Percentiles rank a stretch among this genome's conserved stretches.
Conservation (phyloP, 2,888 invertebrate genomes). For the Ophion ellenae region DNA sequence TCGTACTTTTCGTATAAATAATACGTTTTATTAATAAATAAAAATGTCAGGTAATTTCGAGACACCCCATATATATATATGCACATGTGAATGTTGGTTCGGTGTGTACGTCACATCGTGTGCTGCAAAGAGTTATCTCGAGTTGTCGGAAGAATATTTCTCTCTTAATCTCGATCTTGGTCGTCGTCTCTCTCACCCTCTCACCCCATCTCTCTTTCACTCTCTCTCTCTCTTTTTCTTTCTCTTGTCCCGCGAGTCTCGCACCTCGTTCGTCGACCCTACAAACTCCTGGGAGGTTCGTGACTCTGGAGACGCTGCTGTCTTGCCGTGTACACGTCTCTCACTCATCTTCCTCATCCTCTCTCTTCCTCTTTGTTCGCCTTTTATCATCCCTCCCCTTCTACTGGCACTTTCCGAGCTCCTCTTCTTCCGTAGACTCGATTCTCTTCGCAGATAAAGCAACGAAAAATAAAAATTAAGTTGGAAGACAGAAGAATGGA, state of each 20-base stretch:
- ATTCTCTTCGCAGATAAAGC: constrained; percentile 60
- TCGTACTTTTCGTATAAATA: too few species aligned
- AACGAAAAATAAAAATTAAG: constrained; percentile 18
- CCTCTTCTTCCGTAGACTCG: constrained; percentile 50
- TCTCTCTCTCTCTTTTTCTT: neutral
- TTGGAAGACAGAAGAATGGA: neutral
- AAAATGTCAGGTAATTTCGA: too few species aligned
- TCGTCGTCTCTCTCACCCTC: constrained; percentile 15
- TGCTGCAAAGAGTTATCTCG: constrained; percentile 27
- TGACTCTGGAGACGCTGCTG: constrained; percentile 47
- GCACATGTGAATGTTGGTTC: neutral
- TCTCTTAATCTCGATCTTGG: constrained; percentile 48
- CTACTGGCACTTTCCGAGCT: constrained; percentile 23
- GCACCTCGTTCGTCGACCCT: constrained; percentile 63
- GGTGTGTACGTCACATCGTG: neutral
- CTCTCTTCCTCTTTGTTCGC: constrained; percentile 21
- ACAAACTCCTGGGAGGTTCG: constrained; percentile 36
- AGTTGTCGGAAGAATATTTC: constrained; percentile 63
- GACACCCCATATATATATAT: neutral
- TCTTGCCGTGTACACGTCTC: constrained; percentile 21
- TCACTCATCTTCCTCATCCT: constrained; percentile 14
- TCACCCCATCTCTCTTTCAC: neutral
- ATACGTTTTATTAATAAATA: too few species aligned
- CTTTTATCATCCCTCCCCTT: constrained; percentile 8
- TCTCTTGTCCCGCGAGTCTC: constrained; percentile 32